A percentile compares a stretch with the other conserved stretches of the same genome.
Evolutionary conservation across 2,888 invertebrate species (phyloP).

Genomic region (Polietes domitor): DNA sequence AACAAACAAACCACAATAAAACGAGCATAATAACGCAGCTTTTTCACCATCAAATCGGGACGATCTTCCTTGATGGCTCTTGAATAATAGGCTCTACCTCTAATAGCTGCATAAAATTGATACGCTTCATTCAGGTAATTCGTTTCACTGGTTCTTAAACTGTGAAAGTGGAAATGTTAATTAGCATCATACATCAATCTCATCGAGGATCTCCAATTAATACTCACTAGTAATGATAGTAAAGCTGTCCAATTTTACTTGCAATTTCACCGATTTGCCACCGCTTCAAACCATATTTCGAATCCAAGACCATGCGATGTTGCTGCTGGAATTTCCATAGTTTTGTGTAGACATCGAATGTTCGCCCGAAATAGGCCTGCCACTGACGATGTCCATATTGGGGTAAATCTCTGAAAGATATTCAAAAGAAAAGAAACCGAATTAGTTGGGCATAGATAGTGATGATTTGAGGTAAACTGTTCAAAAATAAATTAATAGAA

Average conservation of each 20-base stretch:
- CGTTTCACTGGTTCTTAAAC: slow-evolving; percentile 97
- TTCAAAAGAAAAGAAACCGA: no score
- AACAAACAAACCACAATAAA: slow-evolving; percentile 98
- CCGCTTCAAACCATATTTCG: slow-evolving; percentile 95
- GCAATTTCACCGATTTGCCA: slow-evolving; percentile 99
- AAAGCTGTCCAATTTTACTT: slow-evolving; percentile 98
- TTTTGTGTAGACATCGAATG: slow-evolving; percentile 98
- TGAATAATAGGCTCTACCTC: slow-evolving; percentile 96
- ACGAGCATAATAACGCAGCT: slow-evolving; percentile 95
- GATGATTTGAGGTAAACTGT: no score
- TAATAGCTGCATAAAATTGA: slow-evolving; percentile 97
- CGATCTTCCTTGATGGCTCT: slow-evolving; percentile 96
- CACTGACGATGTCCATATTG: slow-evolving; percentile 98
- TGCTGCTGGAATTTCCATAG: slow-evolving; percentile 99
- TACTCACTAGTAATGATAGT: slow-evolving; percentile 98
- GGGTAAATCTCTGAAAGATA: slow-evolving; percentile 91
- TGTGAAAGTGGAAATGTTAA: slow-evolving; percentile 80
- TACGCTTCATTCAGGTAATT: slow-evolving; percentile 97
- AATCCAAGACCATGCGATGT: slow-evolving; percentile 94
- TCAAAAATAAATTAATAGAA: no score
- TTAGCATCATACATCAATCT: background rate
- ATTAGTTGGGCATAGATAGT: no score
- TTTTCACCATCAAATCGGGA: slow-evolving; percentile 98
- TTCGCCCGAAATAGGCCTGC: slow-evolving; percentile 98
- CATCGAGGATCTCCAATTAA: background rate